Base-by-base conservation (phyloP, 2,113 vertebrate genomes). In the Ginglymostoma cirratum region DNA sequence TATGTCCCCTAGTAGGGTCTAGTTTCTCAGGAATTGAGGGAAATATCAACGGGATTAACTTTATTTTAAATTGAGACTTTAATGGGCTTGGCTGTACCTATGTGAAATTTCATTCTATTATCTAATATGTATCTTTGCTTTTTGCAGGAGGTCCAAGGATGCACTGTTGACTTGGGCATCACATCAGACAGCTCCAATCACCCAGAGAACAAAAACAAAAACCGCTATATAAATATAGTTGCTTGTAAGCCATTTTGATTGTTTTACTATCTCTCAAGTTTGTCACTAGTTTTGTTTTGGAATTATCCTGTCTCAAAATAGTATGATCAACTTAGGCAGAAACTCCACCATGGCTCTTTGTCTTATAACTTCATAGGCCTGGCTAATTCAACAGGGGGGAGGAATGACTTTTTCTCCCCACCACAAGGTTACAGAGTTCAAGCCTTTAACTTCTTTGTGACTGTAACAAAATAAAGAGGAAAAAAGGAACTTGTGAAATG, bases 131-230 rank as follows among this genome's bases (percentile, higher is more conserved):
- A 86, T 86, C 15, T 80, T 94, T 42, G 97, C 97, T 95, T 45
- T 96, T 97, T 97, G 0, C 96, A 99, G 99, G 99, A 99, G 97
- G 97, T 99, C 42, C 99, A 99, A 97, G 97, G 97, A 95, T 99
- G 98, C 97, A 98, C 98, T 72, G 98, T 98, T 97, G 98, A 99
- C 97, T 97, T 99, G 97, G 98, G 97, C 92, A 98, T 99, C 96
- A 99, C 98, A 78, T 98, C 98, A 80, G 99, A 99, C 97, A 98
- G 97, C 97, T 98, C 99, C 97, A 98, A 98, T 96, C 98, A 99
- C 90, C 99, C 99, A 0, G 99, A 99, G 96, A 99, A 99, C 97
- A 99, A 98, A 96, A 98, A 97, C 96, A 99, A 99, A 96, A 99
- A 99, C 97, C 97, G 99, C 97, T 99, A 99, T 96, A 97, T 99